phyloP scores from a whole-genome alignment of 2,888 invertebrate genomes.

The Campoletis raptor region DNA sequence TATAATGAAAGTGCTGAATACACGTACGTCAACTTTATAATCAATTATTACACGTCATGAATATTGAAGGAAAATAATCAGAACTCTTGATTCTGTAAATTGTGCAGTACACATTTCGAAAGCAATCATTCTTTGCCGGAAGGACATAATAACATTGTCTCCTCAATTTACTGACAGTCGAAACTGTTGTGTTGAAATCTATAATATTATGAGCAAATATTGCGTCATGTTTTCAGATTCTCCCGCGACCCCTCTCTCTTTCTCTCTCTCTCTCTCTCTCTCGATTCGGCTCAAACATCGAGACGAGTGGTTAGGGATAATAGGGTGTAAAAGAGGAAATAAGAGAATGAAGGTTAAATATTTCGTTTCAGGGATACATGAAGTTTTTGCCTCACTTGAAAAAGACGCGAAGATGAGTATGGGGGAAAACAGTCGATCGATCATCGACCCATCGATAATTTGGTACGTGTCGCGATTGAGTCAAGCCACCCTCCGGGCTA shows the following conservation, averaged over 20 bases:
- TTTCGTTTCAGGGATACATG: constrained; percentile 5
- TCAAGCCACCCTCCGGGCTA: constrained; percentile 39
- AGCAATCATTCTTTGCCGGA: not conserved
- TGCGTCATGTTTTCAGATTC: not conserved
- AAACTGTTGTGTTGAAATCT: not conserved
- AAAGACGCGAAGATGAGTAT: not conserved
- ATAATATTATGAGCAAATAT: not conserved
- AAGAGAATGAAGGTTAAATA: constrained; percentile 20
- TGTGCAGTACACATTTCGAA: not conserved
- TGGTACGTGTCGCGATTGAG: constrained; percentile 53
- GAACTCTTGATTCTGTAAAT: not conserved
- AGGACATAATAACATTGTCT: not conserved
- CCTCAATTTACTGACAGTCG: not conserved
- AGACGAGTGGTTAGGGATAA: not conserved
- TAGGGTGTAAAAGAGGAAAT: not conserved
- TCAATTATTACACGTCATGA: not conserved
- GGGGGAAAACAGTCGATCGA: constrained; percentile 70
- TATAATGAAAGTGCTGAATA: not conserved
- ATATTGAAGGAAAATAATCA: not conserved
- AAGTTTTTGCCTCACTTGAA: constrained; percentile 32
- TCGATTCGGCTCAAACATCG: not conserved
- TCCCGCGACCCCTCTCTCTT: not conserved
- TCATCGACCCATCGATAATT: constrained; percentile 51
- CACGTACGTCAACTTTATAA: not conserved
- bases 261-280: not conserved